Base-by-base conservation (phyloP, 2,113 vertebrate species). In the Brachyistius frenatus region DNA sequence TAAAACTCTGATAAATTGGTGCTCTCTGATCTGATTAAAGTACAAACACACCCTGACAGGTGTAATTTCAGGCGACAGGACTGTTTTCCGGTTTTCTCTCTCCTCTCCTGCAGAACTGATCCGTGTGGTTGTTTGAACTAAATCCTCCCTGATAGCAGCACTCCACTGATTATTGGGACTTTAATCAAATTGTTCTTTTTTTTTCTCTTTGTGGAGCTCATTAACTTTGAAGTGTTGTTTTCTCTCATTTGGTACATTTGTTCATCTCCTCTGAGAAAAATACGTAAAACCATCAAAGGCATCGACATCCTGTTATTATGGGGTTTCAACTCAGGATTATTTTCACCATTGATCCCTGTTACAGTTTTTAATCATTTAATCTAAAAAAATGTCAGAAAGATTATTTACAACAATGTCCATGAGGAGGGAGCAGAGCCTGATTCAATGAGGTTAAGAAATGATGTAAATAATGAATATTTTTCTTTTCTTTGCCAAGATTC, bases 1-100 rank as follows among this genome's bases (percentile, higher is more conserved):
- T 37, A 65, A 73, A 66, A 52, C 7, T 15, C 2, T 11, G 65
- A 47, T 56, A 23, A 30, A 2, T 72, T 23, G 68, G 39, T 58
- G 8, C 16, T 73, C 31, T 31, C 16, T 78, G 62, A 86, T 84
- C 61, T 73, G 37, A 75, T 68, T 49, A 56, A 23, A 50, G 11
- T 32, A 31, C 10, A 39, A 57, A 77, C 49, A 66, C 67, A 70
- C 15, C 16, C 55, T 58, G 68, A 71, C 66, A 67, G 33, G 66
- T 53, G 23, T 69, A 5, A 47, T 63, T 53, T 76, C 65, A 74
- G 66, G 61, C 62, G 23, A 53, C 15, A 50, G n/a, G 5, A 63
- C n/a, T 2, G 9, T 36, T 50, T 56, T 66, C 49, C 16, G 37
- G 10, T 61, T 50, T 30, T 76, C 33, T 31, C 31, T 41, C 11